phyloP scores from a whole-genome alignment of 2,888 invertebrate genomes.

The Patella depressa region DNA sequence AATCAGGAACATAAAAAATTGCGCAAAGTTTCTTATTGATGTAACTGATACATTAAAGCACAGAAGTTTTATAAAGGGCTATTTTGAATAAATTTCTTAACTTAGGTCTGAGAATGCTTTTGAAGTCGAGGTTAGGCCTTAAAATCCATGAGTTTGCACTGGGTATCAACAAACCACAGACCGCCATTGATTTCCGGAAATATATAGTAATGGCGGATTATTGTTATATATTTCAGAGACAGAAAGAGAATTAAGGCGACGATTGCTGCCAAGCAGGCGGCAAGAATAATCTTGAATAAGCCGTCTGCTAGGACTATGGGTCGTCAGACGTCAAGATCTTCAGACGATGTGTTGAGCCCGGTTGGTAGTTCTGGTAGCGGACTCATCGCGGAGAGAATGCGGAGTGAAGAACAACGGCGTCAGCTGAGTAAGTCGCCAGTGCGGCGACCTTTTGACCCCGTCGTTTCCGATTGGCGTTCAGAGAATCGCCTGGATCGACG shows the following conservation, averaged over 20 bases:
- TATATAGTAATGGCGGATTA: not conserved
- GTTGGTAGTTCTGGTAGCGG: not conserved
- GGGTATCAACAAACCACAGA: too few relatives aligned
- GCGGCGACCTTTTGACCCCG: not conserved
- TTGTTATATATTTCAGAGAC: constrained; percentile 38
- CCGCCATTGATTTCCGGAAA: not conserved
- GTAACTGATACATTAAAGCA: too few relatives aligned
- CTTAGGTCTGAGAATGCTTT: too few relatives aligned
- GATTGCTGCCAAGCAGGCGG: constrained; percentile 35
- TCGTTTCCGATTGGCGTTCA: not conserved
- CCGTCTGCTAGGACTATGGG: not conserved
- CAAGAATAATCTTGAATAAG: constrained; percentile 21
- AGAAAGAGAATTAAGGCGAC: constrained; percentile 39
- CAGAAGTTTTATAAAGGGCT: too few relatives aligned
- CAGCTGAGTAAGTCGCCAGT: not conserved
- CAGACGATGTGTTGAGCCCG: not conserved
- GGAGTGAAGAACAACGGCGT: not conserved
- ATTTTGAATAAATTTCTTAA: too few relatives aligned
- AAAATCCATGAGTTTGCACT: too few relatives aligned
- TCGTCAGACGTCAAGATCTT: not conserved
- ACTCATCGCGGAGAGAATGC: not conserved
- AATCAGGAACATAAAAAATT: too few relatives aligned
- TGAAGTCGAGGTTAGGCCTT: too few relatives aligned
- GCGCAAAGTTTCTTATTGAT: too few relatives aligned
- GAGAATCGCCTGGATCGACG: not conserved